Percentiles rank a stretch among this genome's conserved stretches.
Evolutionary conservation across 2,888 invertebrate genomes (phyloP).

Genomic region (Yponomeuta evonymella): DNA sequence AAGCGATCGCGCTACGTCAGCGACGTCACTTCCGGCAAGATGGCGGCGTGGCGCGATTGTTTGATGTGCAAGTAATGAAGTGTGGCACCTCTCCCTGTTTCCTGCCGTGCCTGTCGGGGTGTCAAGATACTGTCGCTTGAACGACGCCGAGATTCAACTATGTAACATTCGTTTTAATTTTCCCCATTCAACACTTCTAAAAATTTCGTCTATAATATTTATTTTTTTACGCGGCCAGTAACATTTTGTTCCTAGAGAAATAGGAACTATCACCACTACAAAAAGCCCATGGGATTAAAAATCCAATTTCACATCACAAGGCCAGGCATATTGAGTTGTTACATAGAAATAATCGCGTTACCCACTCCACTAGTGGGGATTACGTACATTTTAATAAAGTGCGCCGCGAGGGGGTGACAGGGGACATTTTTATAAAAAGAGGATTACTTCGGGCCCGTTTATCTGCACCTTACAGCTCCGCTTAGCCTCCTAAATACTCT

Average conservation of each 20-base stretch:
- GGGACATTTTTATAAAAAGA: constrained; percentile 75
- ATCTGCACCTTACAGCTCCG: constrained; percentile 72
- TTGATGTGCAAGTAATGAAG: constrained; percentile 76
- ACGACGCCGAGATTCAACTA: constrained; percentile 35
- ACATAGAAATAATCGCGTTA: constrained; percentile 71
- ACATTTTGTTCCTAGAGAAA: not conserved
- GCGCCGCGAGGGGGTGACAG: constrained; percentile 57
- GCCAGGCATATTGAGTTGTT: constrained; percentile 62
- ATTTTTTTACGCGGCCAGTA: not conserved
- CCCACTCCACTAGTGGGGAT: constrained; percentile 72
- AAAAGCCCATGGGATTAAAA: constrained; percentile 49
- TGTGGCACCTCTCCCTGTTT: constrained; percentile 67
- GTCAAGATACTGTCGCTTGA: constrained; percentile 58
- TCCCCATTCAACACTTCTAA: not conserved
- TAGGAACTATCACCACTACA: not conserved
- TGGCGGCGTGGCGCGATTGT: constrained; percentile 70
- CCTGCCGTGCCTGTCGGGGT: constrained; percentile 65
- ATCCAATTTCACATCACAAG: constrained; percentile 68
- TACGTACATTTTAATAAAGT: constrained; percentile 75
- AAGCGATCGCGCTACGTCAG: constrained; percentile 47
- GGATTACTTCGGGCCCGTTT: constrained; percentile 72
- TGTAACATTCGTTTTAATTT: not conserved
- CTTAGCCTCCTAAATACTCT: constrained; percentile 67
- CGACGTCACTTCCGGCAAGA: constrained; percentile 65
- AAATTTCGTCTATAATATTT: too few species aligned